Evolutionary conservation across 1,140 invertebrate genomes (phyloP), one percentile per base, ranked within the genome.

Genomic region (Globodera rostochiensis): DNA sequence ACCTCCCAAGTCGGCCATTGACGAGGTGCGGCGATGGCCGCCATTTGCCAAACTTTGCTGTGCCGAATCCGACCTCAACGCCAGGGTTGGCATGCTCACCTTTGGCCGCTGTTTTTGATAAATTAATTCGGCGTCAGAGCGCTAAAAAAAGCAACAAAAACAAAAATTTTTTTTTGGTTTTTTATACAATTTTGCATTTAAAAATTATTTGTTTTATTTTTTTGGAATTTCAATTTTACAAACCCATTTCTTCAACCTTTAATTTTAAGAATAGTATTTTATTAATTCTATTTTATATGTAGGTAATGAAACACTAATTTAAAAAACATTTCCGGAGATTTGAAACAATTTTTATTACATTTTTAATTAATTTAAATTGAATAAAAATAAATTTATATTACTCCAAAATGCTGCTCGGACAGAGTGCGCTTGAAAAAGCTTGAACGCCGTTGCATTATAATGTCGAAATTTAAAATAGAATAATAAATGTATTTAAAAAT

Each of bases 381-480:
- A 15, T 15, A n/a, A 60, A 60, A 19, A 19, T 13, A 1, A 36
- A 36, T 36, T 36, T 36, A 36, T 36, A 36, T 53, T 60, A 78
- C 57, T 21, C 76, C 76, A 78, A 78, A 64, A 64, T 78, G 76
- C 70, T 78, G 76, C 49, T 78, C 76, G n/a, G 76, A 78, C 19
- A 78, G 49, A 36, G 45, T 78, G n/a, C 76, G 21, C 21, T 78
- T 78, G 70, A 60, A 78, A 78, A 50, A 78, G 70, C 50, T 70
- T 66, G 66, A 70, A 19, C 46, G 76, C 50, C 15, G 64, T 78
- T 47, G 76, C 64, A 15, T 60, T 60, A 15, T 15, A 15, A 60
- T 15, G 11, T 60, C 11, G 5, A 15, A 19, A 15, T 15, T 15
- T 60, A 13, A 60, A 6, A 60, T 6, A 19, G 19, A 60, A 15